Conservation (phyloP, 35 echinoderm and acorn worm genomes). For the Apostichopus japonicus region DNA sequence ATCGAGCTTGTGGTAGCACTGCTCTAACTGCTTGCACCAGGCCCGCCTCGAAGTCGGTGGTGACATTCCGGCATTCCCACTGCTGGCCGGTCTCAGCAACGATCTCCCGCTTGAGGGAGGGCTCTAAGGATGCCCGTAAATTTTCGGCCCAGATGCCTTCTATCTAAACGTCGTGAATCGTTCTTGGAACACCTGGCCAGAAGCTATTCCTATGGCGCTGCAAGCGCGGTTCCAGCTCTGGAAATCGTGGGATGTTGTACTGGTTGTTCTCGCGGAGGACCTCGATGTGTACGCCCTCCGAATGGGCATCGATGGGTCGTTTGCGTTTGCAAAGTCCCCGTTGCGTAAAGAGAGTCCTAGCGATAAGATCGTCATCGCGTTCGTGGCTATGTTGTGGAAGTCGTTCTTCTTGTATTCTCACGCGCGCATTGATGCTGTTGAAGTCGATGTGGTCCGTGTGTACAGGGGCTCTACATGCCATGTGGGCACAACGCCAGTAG, state of each 20-base stretch:
- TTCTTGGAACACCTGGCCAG: constrained; percentile 32
- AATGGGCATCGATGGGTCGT: constrained; percentile 35
- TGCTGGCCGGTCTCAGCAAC: constrained; percentile 38
- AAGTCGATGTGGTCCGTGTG: neutral
- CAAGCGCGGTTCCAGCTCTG: constrained; percentile 21
- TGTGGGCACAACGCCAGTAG: constrained; percentile 27
- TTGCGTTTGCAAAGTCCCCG: neutral
- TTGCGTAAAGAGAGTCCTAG: neutral
- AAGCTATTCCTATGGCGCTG: constrained; percentile 14
- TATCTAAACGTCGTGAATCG: constrained; percentile 37
- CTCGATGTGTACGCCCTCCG: neutral
- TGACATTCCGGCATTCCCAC: neutral
- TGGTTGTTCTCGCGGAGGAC: neutral
- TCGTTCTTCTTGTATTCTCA: constrained; percentile 12
- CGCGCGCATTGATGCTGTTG: neutral
- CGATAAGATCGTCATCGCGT: constrained; percentile 20
- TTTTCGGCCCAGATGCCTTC: constrained; percentile 51
- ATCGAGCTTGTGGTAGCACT: constrained; percentile 38
- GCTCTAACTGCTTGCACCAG: constrained; percentile 48
- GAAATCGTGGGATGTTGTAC: constrained; percentile 38
- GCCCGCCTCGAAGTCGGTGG: constrained; percentile 51
- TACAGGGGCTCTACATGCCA: neutral
- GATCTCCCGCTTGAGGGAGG: constrained; percentile 56
- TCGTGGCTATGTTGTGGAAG: neutral
- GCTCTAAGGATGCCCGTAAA: constrained; percentile 23